These are phyloP conservation scores for Himalopsyche japonica DNA, from an alignment of 2,888 invertebrate genomes.

Conservation along the genomic window DNA sequence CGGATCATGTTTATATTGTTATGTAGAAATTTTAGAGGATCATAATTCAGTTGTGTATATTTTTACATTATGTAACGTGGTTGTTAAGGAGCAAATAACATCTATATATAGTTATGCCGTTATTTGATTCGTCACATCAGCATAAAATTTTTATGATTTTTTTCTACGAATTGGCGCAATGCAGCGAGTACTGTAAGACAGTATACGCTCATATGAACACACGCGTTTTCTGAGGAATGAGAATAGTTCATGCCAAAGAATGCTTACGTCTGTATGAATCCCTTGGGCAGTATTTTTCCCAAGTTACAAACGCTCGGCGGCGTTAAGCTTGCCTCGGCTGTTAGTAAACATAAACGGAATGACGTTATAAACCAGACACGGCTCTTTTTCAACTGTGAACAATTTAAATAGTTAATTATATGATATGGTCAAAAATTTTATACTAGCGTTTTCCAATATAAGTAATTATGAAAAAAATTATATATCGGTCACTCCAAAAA, in stretches of 20 bases:
- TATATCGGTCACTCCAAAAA: too few species aligned
- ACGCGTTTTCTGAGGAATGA: background rate
- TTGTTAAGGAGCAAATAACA: too few species aligned
- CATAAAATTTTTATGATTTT: background rate
- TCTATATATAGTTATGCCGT: too few species aligned
- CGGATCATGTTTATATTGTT: too few species aligned
- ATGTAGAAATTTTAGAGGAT: too few species aligned
- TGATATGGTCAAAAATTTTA: too few species aligned
- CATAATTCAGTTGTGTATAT: too few species aligned
- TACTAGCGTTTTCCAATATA: too few species aligned
- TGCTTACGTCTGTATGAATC: conserved; percentile 16
- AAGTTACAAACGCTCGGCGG: background rate
- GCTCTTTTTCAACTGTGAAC: background rate
- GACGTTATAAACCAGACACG: background rate
- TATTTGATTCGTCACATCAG: background rate
- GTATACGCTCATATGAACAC: background rate
- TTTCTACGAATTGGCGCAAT: background rate
- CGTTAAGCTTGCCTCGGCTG: conserved; percentile 5
- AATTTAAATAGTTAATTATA: background rate
- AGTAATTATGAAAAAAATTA: too few species aligned
- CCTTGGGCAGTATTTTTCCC: conserved; percentile 29
- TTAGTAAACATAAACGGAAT: conserved; percentile 29
- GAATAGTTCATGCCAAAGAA: conserved; percentile 11
- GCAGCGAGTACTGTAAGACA: background rate
- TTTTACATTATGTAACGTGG: too few species aligned